Percentiles rank a stretch among this genome's conserved stretches.
Evolutionary conservation across 2,888 invertebrate genomes (phyloP).

Genomic region (Lymantria monacha): DNA sequence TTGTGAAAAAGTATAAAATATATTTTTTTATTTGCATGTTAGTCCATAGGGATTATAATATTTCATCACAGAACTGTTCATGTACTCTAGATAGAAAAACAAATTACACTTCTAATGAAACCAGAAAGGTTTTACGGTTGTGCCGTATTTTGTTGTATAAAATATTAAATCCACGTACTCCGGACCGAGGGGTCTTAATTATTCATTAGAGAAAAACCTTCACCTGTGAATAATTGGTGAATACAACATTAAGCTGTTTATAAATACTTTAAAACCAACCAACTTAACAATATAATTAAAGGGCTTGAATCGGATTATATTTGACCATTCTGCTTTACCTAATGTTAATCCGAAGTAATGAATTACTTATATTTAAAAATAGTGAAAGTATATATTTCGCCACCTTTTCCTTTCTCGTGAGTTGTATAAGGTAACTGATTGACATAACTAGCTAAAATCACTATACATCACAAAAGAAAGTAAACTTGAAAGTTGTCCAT

Average conservation of each 20-base stretch:
- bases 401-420: too few relatives aligned
- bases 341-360: too few relatives aligned
- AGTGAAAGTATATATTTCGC: too few relatives aligned
- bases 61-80: slow-evolving; percentile 12
- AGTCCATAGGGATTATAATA: not conserved
- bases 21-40: not conserved
- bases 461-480: too few relatives aligned
- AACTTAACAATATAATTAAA: not conserved
- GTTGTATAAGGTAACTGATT: too few relatives aligned
- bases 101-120: slow-evolving; percentile 34
- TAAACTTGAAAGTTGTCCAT: too few relatives aligned
- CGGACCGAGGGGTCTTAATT: slow-evolving; percentile 30
- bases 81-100: slow-evolving; percentile 18
- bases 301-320: not conserved
- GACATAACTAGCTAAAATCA: too few relatives aligned
- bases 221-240: slow-evolving; percentile 28
- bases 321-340: not conserved
- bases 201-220: slow-evolving; percentile 40
- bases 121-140: slow-evolving; percentile 32
- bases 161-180: slow-evolving; percentile 35
- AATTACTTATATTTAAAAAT: too few relatives aligned
- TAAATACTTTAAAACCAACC: slow-evolving; percentile 8
- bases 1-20: not conserved
- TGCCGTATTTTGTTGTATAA: slow-evolving; percentile 32
- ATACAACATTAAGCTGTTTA: slow-evolving; percentile 14